phyloP scores from a whole-genome alignment of 2,797 vertebrate genomes.

The Chelon labrosus region DNA sequence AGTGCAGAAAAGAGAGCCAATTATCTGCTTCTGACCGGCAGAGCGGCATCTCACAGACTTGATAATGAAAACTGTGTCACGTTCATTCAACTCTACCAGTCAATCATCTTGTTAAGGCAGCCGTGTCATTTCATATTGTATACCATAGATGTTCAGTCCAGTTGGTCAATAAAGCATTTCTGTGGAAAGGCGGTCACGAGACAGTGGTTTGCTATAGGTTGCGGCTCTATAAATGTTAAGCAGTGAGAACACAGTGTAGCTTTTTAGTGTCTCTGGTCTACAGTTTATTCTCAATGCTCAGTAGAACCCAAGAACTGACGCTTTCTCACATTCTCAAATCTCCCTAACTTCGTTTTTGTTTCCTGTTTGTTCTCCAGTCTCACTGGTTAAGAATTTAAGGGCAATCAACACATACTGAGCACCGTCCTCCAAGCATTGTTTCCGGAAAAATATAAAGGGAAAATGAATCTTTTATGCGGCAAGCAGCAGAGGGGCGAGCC shows the following conservation, averaged over 20 bases:
- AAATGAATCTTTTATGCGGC: slow-evolving; percentile 70
- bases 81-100: slow-evolving; percentile 23
- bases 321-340: slow-evolving; percentile 19
- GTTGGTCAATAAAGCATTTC: slow-evolving; percentile 22
- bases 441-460: slow-evolving; percentile 25
- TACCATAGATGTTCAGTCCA: slow-evolving; percentile 27
- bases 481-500: slow-evolving; percentile 45
- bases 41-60: slow-evolving; percentile 30
- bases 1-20: slow-evolving; percentile 12
- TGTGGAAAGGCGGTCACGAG: slow-evolving; percentile 35
- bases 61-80: slow-evolving; percentile 28
- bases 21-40: slow-evolving; percentile 28
- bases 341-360: slow-evolving; percentile 17
- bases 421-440: slow-evolving; percentile 41
- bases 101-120: slow-evolving; percentile 27
- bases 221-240: slow-evolving; percentile 36
- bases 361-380: slow-evolving; percentile 35
- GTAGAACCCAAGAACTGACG: slow-evolving; percentile 20
- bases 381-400: slow-evolving; percentile 48
- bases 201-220: slow-evolving; percentile 33
- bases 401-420: slow-evolving; percentile 58
- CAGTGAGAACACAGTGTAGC: slow-evolving; percentile 36
- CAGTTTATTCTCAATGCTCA: slow-evolving; percentile 36
- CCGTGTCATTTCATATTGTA: slow-evolving; percentile 5
- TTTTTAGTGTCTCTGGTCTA: slow-evolving; percentile 49